Evolutionary conservation across 2,797 vertebrate species (phyloP).

Genomic region (Tadarida brasiliensis): DNA sequence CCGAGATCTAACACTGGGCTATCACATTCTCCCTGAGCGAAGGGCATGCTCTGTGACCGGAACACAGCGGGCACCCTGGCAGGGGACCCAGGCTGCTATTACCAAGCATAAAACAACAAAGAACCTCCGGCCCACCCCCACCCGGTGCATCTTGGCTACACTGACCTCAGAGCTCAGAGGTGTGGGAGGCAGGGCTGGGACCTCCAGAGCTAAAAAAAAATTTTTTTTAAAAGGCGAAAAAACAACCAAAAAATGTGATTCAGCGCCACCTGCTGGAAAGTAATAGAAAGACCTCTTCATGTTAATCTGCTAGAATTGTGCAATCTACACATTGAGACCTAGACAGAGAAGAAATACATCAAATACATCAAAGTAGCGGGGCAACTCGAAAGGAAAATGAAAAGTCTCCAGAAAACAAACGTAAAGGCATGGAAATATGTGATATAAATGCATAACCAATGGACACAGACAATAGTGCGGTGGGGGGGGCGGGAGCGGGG

Average conservation of each 20-base stretch:
- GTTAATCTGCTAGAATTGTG: background rate
- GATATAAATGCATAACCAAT: background rate
- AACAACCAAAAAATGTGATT: background rate
- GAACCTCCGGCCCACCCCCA: background rate
- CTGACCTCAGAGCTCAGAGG: too few species aligned
- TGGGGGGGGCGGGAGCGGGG: too few species aligned
- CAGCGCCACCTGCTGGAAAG: background rate
- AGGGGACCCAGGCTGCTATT: too few species aligned
- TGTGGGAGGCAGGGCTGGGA: background rate
- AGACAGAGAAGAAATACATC: background rate
- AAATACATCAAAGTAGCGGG: background rate
- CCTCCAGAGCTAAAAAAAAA: background rate
- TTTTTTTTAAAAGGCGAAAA: too few species aligned
- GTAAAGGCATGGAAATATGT: background rate
- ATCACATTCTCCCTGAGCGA: too few species aligned
- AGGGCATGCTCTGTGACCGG: background rate
- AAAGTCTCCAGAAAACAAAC: background rate
- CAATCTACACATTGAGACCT: background rate
- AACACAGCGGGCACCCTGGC: too few species aligned
- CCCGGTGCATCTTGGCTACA: too few species aligned
- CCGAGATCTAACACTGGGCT: too few species aligned
- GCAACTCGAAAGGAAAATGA: background rate
- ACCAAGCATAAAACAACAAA: background rate
- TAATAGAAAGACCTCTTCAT: background rate
- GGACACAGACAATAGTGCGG: too few species aligned